Conservation (phyloP, 2,797 vertebrate genomes). For the Channa striata region DNA sequence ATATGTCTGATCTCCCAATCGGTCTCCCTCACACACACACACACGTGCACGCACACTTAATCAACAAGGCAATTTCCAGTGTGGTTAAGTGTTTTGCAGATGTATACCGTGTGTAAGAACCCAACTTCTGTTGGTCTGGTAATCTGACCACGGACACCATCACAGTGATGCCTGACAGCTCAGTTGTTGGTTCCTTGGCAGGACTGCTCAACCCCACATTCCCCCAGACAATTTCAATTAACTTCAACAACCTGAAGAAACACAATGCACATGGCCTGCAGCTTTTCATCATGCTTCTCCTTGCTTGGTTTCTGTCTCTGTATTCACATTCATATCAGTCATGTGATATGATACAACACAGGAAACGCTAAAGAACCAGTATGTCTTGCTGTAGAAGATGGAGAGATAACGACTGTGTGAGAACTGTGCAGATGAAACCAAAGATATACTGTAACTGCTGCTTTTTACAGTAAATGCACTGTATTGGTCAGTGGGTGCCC, state of each 20-base stretch:
- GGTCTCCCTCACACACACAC: background rate
- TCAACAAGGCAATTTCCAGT: background rate
- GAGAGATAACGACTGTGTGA: background rate
- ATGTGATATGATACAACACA: constrained; percentile 33
- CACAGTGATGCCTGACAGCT: constrained; percentile 59
- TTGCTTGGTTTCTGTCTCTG: constrained; percentile 27
- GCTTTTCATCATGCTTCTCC: constrained; percentile 26
- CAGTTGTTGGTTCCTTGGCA: constrained; percentile 36
- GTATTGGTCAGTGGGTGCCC: background rate
- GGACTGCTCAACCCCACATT: constrained; percentile 56
- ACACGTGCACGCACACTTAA: background rate
- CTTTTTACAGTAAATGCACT: background rate
- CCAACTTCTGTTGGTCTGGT: constrained; percentile 52
- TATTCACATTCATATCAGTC: constrained; percentile 14
- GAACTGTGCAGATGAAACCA: background rate
- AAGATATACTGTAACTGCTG: background rate
- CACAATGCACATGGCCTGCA: constrained; percentile 35
- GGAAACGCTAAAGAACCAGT: background rate
- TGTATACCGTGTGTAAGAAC: constrained; percentile 15
- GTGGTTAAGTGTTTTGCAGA: too few relatives aligned
- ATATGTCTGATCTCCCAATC: too few relatives aligned
- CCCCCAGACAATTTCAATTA: constrained; percentile 76
- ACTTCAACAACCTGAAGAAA: constrained; percentile 70
- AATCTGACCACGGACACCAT: constrained; percentile 51
- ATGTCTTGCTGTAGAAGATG: constrained; percentile 2